Base-by-base conservation (phyloP, 2,888 invertebrate genomes). In the Petrolisthes manimaculis region DNA sequence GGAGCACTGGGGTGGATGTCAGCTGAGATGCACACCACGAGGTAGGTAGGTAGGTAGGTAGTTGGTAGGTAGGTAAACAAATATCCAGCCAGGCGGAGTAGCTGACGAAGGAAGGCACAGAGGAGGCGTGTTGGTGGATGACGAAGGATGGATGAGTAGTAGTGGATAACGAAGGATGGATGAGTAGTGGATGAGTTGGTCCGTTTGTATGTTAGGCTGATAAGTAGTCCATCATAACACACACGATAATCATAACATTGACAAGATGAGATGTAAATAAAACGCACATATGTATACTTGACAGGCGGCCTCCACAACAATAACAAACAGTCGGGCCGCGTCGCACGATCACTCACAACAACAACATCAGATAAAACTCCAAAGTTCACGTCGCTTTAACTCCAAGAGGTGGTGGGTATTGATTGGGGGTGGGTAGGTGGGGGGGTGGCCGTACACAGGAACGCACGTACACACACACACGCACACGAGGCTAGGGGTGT, bases 381-480 rank as follows among this genome's bases (percentile, higher is more conserved):
- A n/a, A 8, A 71, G 71, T 6, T 12, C 8, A 18, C 71, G n/a
- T 6, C 61, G 14, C 6, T 61, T 14, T 61, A 61, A 9, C 14
- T 61, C 14, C 67, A 67, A 24, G n/a, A 67, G 67, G 67, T 5
- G 12, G 8, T n/a, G 79, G 21, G 53, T 21, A n/a, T 5, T 56
- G 56, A 54, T 12, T 55, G 21, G 5, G 21, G 56, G 37, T n/a
- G n/a, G 21, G 5, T 21, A 12, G 55, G 21, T n/a, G 5, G 2
- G 67, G 51, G 78, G 78, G 18, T 81, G n/a, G 51, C n/a, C 24
- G 82, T 82, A 86, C 61, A 75, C 81, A 75, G 56, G 21, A 82
- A 61, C 81, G 75, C 77, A 82, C 86, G 77, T 67, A 87, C 78
- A 78, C 83, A 84, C 82, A 74, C 82, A 79, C 79, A 80, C 71